Percentiles rank a stretch among this genome's conserved stretches.
phyloP scores from a whole-genome alignment of 2,113 vertebrate species.

The Oncorhynchus gorbuscha region DNA sequence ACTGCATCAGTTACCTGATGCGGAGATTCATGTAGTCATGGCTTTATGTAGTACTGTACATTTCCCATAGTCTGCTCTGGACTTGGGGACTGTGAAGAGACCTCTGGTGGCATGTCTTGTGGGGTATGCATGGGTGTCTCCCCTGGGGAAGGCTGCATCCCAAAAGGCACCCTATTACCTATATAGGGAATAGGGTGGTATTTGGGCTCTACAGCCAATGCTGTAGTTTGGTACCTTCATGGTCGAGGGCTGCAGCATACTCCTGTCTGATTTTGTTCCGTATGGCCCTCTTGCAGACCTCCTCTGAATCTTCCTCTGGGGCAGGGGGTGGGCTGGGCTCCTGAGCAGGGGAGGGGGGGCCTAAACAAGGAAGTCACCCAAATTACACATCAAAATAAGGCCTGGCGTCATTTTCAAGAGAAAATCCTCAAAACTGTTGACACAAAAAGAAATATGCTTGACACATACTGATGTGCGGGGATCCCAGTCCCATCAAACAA shows the following conservation, averaged over 20 bases:
- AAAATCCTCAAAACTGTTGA: neutral
- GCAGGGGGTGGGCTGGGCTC: conserved; percentile 28
- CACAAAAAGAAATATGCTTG: neutral
- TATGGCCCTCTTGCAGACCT: conserved; percentile 57
- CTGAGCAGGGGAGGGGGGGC: conserved; percentile 37
- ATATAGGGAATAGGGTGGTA: too few relatives aligned
- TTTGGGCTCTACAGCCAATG: too few relatives aligned
- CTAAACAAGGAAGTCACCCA: neutral
- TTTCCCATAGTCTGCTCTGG: too few relatives aligned
- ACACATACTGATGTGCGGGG: neutral
- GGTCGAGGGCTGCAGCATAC: conserved; percentile 73
- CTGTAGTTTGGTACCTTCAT: conserved; percentile 76
- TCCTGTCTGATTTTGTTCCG: conserved; percentile 77
- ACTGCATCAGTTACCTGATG: too few relatives aligned
- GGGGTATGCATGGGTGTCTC: too few relatives aligned
- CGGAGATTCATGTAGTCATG: too few relatives aligned
- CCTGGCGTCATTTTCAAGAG: neutral
- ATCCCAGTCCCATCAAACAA: too few relatives aligned
- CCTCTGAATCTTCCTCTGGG: conserved; percentile 58
- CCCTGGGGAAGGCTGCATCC: too few relatives aligned
- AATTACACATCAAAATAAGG: neutral
- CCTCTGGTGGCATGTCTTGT: too few relatives aligned
- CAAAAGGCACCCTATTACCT: too few relatives aligned
- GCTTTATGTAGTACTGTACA: too few relatives aligned
- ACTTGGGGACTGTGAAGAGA: too few relatives aligned